phyloP scores from a whole-genome alignment of 2,797 vertebrate genomes.

The Lithobates pipiens region DNA sequence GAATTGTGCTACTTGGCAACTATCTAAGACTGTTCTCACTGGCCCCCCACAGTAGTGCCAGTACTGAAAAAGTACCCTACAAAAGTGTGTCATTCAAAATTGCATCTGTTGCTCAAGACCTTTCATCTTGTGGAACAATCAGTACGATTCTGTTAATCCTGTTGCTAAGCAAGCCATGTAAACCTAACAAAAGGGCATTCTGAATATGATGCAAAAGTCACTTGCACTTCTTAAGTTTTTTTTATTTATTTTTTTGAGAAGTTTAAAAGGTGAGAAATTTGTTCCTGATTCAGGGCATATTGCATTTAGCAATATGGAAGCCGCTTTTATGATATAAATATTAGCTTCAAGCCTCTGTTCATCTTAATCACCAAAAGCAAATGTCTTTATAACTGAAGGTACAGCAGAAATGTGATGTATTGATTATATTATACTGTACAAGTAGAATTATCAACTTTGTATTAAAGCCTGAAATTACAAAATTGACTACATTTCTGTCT shows the following conservation, averaged over 20 bases:
- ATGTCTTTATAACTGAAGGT: slow-evolving; percentile 91
- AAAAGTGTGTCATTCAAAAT: slow-evolving; percentile 20
- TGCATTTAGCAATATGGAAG: neutral
- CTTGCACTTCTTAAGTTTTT: neutral
- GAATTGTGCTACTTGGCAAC: too few species aligned
- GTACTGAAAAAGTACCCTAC: neutral
- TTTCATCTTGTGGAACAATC: neutral
- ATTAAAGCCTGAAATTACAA: slow-evolving; percentile 98
- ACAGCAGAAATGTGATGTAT: slow-evolving; percentile 91
- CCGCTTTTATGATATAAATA: neutral
- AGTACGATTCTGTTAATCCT: neutral
- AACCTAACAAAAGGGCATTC: slow-evolving; percentile 1
- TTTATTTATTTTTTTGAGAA: neutral
- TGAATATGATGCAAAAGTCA: neutral
- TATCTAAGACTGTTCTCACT: too few species aligned
- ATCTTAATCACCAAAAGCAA: slow-evolving; percentile 88
- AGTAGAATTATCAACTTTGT: slow-evolving; percentile 99
- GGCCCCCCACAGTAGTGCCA: neutral
- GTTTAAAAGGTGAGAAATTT: neutral
- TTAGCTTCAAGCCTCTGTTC: slow-evolving; percentile 9
- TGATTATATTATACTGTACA: slow-evolving; percentile 87
- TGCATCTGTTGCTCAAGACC: neutral
- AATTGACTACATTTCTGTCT: neutral
- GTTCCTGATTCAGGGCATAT: neutral
- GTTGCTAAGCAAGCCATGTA: neutral